Base-by-base conservation (phyloP, 2,113 vertebrate genomes). In the Hiodon tergisus region DNA sequence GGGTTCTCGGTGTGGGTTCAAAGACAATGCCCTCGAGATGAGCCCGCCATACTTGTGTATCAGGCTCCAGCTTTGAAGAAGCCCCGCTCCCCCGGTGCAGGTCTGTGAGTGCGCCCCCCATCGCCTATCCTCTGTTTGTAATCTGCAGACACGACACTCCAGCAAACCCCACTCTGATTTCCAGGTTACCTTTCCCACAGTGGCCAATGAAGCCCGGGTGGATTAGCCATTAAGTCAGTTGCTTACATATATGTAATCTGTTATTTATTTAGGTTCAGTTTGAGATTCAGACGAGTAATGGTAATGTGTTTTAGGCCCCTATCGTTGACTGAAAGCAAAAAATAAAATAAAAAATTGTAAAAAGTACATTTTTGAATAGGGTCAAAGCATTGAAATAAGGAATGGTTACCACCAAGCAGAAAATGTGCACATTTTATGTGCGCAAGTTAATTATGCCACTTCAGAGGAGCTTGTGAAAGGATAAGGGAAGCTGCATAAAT, bases 391-490 rank as follows among this genome's bases (percentile, higher is more conserved):
- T 92, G 90, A 95, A 95, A 95, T 95, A 92, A 96, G 92, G 89
- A 96, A 96, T 93, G 88, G 92, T 94, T 92, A 94, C 94, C 93
- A 94, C 93, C 93, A 94, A 95, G 95, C 94, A 96, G 94, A 97
- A 97, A 98, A 98, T 97, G 91, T 94, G 94, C 93, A 96, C 93
- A 96, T 96, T 97, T 98, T 95, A 95, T 97, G 93, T 96, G 94
- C 93, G 92, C 95, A 94, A 97, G 97, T 98, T 99, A 98, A 99
- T 99, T 98, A 98, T 94, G 92, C 94, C 93, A 97, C 96, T 98
- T 98, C 96, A 98, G 95, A 97, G 92, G 92, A 92, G 94, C 94
- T 94, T 94, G 93, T 93, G 93, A 95, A 95, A 94, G 97, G 96
- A 98, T 97, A 97, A 98, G 95, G 94, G 91, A 91, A 93, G 92